A percentile compares a stretch with the other conserved stretches of the same genome.
phyloP scores from a whole-genome alignment of 2,797 vertebrate species.

The Coregonus sp. region DNA sequence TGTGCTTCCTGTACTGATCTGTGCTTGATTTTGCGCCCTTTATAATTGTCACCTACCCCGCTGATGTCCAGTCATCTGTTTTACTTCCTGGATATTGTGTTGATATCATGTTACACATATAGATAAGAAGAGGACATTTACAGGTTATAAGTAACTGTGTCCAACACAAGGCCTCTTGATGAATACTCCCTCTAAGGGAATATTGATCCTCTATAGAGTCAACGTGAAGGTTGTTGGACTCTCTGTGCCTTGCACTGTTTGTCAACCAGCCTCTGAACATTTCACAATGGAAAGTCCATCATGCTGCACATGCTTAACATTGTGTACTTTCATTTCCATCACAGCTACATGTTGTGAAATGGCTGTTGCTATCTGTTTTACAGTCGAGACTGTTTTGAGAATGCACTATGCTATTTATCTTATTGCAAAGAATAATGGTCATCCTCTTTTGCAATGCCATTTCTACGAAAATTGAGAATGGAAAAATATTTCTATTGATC shows the following conservation, averaged over 20 bases:
- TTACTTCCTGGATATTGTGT: neutral
- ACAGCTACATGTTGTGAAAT: neutral
- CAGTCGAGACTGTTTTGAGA: neutral
- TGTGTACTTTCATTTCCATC: neutral
- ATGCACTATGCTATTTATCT: too few species aligned
- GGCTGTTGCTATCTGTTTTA: neutral
- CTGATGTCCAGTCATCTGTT: neutral
- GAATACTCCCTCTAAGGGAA: neutral
- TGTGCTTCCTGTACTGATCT: too few species aligned
- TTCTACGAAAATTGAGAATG: neutral
- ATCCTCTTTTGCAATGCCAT: neutral
- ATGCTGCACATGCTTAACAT: neutral
- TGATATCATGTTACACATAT: neutral
- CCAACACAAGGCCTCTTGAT: neutral
- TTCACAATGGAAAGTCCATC: neutral
- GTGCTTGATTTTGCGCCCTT: neutral
- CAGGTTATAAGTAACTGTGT: neutral
- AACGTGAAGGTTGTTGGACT: conserved; percentile 24
- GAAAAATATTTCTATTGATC: neutral
- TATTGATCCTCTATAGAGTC: conserved; percentile 32
- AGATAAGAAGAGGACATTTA: neutral
- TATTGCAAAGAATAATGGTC: neutral
- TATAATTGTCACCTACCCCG: neutral
- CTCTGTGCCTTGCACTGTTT: conserved; percentile 32
- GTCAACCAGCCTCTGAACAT: conserved; percentile 7